Percentiles rank a stretch among this genome's conserved stretches.
These are phyloP conservation scores for Acridotheres tristis DNA, from an alignment of 2,797 vertebrate species.

Conservation along the genomic window DNA sequence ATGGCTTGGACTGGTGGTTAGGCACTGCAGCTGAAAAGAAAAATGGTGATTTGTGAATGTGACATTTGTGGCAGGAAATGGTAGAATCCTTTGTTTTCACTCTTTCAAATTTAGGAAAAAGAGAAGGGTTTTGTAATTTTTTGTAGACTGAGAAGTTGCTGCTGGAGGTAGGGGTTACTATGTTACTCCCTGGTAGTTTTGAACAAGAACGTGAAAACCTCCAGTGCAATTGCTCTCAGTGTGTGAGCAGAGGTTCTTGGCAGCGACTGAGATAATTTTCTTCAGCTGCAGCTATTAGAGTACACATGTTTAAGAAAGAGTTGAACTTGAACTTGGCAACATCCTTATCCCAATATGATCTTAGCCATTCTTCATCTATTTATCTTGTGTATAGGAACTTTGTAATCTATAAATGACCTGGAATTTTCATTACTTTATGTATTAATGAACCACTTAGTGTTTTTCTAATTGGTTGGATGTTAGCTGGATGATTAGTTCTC, in stretches of 20 bases:
- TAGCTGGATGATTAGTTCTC: not conserved
- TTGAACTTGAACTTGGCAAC: not conserved
- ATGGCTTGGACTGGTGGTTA: not conserved
- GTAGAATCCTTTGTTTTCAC: not conserved
- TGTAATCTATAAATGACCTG: not conserved
- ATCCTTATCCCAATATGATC: not conserved
- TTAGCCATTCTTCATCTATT: not conserved
- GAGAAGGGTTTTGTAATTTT: not conserved
- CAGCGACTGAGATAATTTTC: not conserved
- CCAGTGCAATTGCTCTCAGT: not conserved
- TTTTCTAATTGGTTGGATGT: not conserved
- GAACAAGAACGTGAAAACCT: not conserved
- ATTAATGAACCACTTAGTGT: not conserved
- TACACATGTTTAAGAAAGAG: not conserved
- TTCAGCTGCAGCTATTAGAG: not conserved
- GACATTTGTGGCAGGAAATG: not conserved
- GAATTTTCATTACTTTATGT: not conserved
- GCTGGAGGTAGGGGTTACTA: not conserved
- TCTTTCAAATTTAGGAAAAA: not conserved
- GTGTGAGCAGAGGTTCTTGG: not conserved
- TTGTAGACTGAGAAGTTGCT: not conserved
- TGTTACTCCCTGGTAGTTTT: not conserved
- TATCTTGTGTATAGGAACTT: not conserved
- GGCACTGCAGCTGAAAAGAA: not conserved
- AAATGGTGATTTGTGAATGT: not conserved